phyloP scores from a whole-genome alignment of 2,888 invertebrate genomes.

The Diarsia brunnea region DNA sequence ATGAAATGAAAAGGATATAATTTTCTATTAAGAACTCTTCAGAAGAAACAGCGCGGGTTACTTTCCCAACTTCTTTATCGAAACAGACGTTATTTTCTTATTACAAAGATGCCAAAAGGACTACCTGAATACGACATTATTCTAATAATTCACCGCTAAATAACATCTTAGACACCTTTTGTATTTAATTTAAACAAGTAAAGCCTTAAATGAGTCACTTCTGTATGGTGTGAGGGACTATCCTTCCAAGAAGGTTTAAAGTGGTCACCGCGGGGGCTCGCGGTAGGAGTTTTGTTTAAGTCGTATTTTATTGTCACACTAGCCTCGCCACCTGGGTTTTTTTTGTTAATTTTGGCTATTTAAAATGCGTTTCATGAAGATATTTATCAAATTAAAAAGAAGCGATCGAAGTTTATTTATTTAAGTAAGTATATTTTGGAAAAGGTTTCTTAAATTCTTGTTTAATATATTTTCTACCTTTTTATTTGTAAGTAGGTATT shows the following conservation, averaged over 20 bases:
- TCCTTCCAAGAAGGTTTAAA: slow-evolving; percentile 79
- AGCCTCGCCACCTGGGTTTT: slow-evolving; percentile 59
- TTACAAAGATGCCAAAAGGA: slow-evolving; percentile 16
- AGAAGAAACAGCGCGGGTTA: too few species aligned
- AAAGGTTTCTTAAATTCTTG: not conserved
- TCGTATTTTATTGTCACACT: slow-evolving; percentile 76
- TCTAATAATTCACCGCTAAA: slow-evolving; percentile 57
- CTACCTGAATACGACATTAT: slow-evolving; percentile 63
- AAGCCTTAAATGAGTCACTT: slow-evolving; percentile 70
- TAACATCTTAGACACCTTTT: slow-evolving; percentile 54
- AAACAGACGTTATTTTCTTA: not conserved
- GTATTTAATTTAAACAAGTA: slow-evolving; percentile 62
- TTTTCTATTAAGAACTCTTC: not conserved
- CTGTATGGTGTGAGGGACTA: slow-evolving; percentile 59
- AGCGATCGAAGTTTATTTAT: not conserved
- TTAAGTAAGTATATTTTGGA: too few species aligned
- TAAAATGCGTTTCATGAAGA: slow-evolving; percentile 51
- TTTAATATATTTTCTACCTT: not conserved
- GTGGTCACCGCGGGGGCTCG: slow-evolving; percentile 79
- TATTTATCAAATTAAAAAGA: slow-evolving; percentile 39
- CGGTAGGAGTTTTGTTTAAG: slow-evolving; percentile 71
- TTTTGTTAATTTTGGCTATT: slow-evolving; percentile 62
- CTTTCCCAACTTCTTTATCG: not conserved
- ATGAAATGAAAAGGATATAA: not conserved
- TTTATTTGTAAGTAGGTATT: not conserved